Evolutionary conservation across 37 sponge, comb jelly and placozoan species (phyloP).

Genomic region (Chondrosia reniformis): DNA sequence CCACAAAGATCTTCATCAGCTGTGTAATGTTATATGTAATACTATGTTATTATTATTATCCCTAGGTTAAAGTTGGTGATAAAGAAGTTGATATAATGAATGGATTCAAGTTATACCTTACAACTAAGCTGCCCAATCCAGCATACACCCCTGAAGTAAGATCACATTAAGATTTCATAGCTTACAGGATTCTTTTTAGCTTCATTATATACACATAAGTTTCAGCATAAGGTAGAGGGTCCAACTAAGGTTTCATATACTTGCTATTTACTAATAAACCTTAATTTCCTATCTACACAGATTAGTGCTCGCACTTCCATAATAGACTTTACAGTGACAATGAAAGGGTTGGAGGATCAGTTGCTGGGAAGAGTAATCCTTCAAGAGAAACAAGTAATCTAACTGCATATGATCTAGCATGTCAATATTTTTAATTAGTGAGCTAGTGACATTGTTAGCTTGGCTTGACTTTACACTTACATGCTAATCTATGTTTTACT

Average conservation of each 20-base stretch:
- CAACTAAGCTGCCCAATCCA: slow-evolving; percentile 97
- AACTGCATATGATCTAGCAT: too few species aligned
- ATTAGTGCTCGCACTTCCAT: slow-evolving; percentile 91
- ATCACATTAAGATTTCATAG: background rate
- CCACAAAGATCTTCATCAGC: too few species aligned
- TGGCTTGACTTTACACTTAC: background rate
- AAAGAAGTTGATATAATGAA: slow-evolving; percentile 98
- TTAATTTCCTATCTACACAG: slow-evolving; percentile 8
- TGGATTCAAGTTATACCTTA: slow-evolving; percentile 92
- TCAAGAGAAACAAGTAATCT: slow-evolving; percentile 80
- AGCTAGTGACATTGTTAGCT: too few species aligned
- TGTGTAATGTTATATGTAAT: too few species aligned
- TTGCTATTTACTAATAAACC: slow-evolving; percentile 3
- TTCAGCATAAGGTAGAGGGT: background rate
- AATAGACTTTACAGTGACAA: slow-evolving; percentile 99
- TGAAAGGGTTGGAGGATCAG: slow-evolving; percentile 99
- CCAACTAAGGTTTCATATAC: background rate
- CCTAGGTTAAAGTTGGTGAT: slow-evolving; percentile 95
- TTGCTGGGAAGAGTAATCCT: slow-evolving; percentile 97
- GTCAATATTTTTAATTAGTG: too few species aligned
- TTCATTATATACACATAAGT: background rate
- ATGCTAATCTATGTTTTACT: too few species aligned
- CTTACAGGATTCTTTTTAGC: background rate
- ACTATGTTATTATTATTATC: too few species aligned
- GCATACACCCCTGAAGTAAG: slow-evolving; percentile 94